Conservation (phyloP, 2,888 invertebrate species). For the Diarsia rubi region DNA sequence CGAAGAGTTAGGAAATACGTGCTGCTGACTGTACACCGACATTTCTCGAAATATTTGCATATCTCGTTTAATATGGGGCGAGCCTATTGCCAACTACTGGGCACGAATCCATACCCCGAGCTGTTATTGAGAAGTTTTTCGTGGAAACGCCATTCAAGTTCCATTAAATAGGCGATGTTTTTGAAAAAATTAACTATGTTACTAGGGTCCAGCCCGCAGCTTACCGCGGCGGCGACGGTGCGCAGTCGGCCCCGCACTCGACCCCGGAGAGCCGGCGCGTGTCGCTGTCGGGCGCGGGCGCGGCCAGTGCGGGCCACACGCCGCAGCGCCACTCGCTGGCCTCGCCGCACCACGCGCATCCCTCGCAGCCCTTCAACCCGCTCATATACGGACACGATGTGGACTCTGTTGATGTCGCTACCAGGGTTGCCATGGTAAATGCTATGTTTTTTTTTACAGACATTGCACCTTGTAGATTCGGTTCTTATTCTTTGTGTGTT, state of each 20-base stretch:
- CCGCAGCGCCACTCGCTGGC: slow-evolving; percentile 87
- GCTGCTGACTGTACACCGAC: not conserved
- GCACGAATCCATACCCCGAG: not conserved
- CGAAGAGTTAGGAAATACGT: no score
- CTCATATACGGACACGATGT: slow-evolving; percentile 98
- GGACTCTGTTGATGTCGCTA: slow-evolving; percentile 99
- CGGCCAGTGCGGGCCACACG: slow-evolving; percentile 79
- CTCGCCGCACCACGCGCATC: slow-evolving; percentile 77
- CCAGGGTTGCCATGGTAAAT: slow-evolving; percentile 93
- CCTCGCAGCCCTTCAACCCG: slow-evolving; percentile 93
- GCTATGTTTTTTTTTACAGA: not conserved
- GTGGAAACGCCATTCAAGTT: not conserved
- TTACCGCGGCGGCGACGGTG: slow-evolving; percentile 77
- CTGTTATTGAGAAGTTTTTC: not conserved
- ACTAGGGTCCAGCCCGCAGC: slow-evolving; percentile 81
- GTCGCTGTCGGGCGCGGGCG: slow-evolving; percentile 73
- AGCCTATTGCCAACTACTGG: not conserved
- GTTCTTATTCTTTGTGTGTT: not conserved
- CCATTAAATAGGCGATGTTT: not conserved
- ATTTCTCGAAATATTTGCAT: not conserved
- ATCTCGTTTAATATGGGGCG: not conserved
- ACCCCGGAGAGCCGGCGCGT: slow-evolving; percentile 86
- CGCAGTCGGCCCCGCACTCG: slow-evolving; percentile 81
- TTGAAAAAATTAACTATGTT: not conserved
- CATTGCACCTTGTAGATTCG: not conserved